Evolutionary conservation across 2,888 invertebrate species (phyloP).

Genomic region (Tortrix viridana): DNA sequence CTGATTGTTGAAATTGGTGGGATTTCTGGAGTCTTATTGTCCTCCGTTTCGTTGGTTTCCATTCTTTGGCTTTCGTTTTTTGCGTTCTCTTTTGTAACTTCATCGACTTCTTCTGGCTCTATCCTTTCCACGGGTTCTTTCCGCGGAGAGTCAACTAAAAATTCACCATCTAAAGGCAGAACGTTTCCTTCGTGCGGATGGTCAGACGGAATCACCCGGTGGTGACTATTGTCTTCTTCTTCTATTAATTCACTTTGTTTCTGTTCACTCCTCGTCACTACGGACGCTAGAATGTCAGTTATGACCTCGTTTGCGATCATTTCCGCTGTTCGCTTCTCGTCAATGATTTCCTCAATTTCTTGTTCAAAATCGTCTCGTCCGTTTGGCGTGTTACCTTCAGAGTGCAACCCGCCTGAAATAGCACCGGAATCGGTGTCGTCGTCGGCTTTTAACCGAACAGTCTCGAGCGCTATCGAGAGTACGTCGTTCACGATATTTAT

Average conservation of each 20-base stretch:
- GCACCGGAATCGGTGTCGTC: slow-evolving; percentile 79
- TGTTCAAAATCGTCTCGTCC: slow-evolving; percentile 76
- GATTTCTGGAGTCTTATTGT: slow-evolving; percentile 81
- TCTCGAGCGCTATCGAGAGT: slow-evolving; percentile 74
- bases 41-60: slow-evolving; percentile 58
- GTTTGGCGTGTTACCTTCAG: slow-evolving; percentile 78
- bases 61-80: slow-evolving; percentile 69
- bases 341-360: slow-evolving; percentile 71
- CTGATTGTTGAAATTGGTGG: slow-evolving; percentile 90
- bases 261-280: slow-evolving; percentile 58
- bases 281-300: slow-evolving; percentile 64
- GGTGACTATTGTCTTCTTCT: slow-evolving; percentile 54
- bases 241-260: slow-evolving; percentile 41
- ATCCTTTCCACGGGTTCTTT: slow-evolving; percentile 55
- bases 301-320: slow-evolving; percentile 68
- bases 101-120: slow-evolving; percentile 46
- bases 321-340: slow-evolving; percentile 66
- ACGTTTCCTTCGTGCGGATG: slow-evolving; percentile 75
- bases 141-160: slow-evolving; percentile 65
- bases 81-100: slow-evolving; percentile 62
- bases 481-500: slow-evolving; percentile 80
- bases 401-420: slow-evolving; percentile 73
- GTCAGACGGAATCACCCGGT: slow-evolving; percentile 65
- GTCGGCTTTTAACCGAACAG: slow-evolving; percentile 72
- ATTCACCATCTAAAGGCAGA: slow-evolving; percentile 75